A percentile compares a stretch with the other conserved stretches of the same genome.
Evolutionary conservation across 2,797 vertebrate genomes (phyloP).

Genomic region (Chelon auratus): DNA sequence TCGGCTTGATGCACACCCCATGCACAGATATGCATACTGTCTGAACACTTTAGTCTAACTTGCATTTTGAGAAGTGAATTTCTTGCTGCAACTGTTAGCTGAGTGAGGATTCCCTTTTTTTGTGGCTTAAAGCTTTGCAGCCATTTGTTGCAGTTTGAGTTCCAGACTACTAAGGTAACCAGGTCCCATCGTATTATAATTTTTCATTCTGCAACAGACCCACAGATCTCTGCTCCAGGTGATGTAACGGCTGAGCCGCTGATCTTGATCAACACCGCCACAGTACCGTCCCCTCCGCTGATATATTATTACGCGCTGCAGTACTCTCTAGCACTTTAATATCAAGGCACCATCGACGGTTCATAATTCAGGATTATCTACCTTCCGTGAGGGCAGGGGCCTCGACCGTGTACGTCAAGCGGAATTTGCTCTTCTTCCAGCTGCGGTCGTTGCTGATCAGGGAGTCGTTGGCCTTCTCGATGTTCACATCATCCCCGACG

Average conservation of each 20-base stretch:
- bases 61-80: no score
- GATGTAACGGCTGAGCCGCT: constrained; percentile 26
- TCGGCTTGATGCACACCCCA: not conserved
- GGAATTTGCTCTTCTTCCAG: constrained; percentile 99
- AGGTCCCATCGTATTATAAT: constrained; percentile 4
- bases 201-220: constrained; percentile 8
- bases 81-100: not conserved
- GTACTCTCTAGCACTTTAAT: constrained; percentile 13
- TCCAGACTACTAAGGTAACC: not conserved
- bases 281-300: not conserved
- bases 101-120: not conserved
- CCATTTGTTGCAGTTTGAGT: no score
- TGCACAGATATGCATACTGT: not conserved
- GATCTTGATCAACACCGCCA: constrained; percentile 26
- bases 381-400: constrained; percentile 94
- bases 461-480: constrained; percentile 97
- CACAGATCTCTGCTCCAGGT: constrained; percentile 16
- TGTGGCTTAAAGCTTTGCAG: not conserved
- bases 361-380: constrained; percentile 54
- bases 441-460: constrained; percentile 97
- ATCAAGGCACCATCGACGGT: not conserved
- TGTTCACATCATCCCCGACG: constrained; percentile 97
- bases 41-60: not conserved
- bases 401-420: constrained; percentile 91
- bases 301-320: constrained; percentile 27